Conservation (phyloP, 2,888 invertebrate genomes). For the Tupiocoris notatus region DNA sequence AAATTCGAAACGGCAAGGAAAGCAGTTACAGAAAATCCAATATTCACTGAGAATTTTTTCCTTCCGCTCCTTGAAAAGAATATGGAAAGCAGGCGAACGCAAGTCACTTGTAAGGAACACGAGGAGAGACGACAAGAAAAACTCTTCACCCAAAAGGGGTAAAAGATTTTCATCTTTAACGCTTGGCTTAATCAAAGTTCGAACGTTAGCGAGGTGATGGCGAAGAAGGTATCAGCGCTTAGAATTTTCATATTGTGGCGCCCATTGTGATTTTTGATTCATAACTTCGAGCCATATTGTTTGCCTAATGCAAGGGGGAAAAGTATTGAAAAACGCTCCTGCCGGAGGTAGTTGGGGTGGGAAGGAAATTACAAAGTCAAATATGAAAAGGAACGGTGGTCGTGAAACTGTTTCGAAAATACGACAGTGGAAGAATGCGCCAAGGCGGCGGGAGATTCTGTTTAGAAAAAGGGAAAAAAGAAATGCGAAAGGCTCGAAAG, state of each 20-base stretch:
- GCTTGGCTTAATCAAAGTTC: background rate
- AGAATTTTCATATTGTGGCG: constrained; percentile 21
- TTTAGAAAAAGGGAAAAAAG: background rate
- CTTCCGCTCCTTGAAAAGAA: background rate
- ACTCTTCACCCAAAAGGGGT: background rate
- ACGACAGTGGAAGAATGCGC: background rate
- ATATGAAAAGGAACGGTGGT: background rate
- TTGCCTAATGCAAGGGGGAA: constrained; percentile 18
- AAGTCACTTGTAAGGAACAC: background rate
- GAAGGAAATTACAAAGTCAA: constrained; percentile 38
- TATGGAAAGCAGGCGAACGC: background rate
- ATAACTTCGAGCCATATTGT: constrained; percentile 33
- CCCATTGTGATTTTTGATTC: constrained; percentile 28
- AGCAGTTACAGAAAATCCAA: background rate
- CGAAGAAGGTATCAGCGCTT: background rate
- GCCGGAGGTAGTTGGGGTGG: background rate
- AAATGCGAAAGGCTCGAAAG: background rate
- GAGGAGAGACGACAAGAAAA: background rate
- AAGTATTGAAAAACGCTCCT: constrained; percentile 23
- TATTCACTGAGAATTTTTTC: background rate
- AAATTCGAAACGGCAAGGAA: background rate
- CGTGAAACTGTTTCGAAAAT: background rate
- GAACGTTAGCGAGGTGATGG: background rate
- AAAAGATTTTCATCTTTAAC: background rate
- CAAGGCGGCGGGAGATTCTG: background rate